These are phyloP conservation scores for Clunio marinus DNA, from an alignment of 2,888 invertebrate genomes.

Conservation along the genomic window DNA sequence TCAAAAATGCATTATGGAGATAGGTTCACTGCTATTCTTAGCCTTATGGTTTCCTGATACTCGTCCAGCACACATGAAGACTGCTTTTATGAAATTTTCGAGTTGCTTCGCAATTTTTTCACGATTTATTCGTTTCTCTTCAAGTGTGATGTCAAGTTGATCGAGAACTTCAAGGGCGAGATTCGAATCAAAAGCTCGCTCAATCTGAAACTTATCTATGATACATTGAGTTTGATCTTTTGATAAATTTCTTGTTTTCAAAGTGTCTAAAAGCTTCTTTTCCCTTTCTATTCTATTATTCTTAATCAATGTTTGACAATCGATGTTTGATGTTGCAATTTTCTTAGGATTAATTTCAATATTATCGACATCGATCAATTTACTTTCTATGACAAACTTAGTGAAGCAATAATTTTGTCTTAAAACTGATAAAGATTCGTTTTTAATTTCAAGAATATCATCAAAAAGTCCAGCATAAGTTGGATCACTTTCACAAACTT, in stretches of 20 bases:
- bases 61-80: not conserved
- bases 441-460: slow-evolving; percentile 11
- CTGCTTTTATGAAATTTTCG: not conserved
- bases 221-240: slow-evolving; percentile 20
- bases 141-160: not conserved
- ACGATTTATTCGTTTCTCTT: slow-evolving; percentile 11
- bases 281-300: slow-evolving; percentile 5
- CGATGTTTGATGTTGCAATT: not conserved
- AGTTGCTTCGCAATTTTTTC: slow-evolving; percentile 2
- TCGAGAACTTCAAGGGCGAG: slow-evolving; percentile 21
- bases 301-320: slow-evolving; percentile 15
- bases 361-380: slow-evolving; percentile 12
- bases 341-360: slow-evolving; percentile 10
- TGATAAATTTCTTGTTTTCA: not conserved
- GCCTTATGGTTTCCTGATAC: not conserved
- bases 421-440: not conserved
- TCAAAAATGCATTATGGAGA: no score
- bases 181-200: slow-evolving; percentile 23
- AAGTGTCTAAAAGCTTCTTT: not conserved
- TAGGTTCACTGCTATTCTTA: no score
- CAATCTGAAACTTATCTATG: slow-evolving; percentile 13
- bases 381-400: slow-evolving; percentile 23
- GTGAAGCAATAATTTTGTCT: slow-evolving; percentile 24
- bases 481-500: not conserved
- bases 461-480: slow-evolving; percentile 22